A percentile compares a stretch with the other conserved stretches of the same genome.
These are phyloP conservation scores for Scaptomyza polygonia DNA, from an alignment of 2,888 invertebrate genomes.

Conservation along the genomic window DNA sequence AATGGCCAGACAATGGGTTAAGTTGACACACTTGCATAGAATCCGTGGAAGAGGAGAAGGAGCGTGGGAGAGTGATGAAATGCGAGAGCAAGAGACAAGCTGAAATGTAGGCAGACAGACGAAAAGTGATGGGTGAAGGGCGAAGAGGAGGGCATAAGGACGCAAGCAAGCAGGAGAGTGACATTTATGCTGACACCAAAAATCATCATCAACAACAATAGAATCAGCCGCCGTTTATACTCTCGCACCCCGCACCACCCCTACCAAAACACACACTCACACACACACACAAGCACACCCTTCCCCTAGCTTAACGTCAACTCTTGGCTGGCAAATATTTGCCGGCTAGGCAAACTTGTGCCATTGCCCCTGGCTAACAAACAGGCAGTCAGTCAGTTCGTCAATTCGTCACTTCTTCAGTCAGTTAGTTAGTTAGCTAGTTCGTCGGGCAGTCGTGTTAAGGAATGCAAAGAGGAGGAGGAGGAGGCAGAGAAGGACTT, in stretches of 20 bases:
- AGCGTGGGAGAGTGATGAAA: neutral
- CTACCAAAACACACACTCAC: too few species aligned
- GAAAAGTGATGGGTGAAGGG: neutral
- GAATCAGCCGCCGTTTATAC: slow-evolving; percentile 3
- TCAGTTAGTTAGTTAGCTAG: slow-evolving; percentile 4
- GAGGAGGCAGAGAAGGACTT: neutral
- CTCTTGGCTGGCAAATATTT: slow-evolving; percentile 67
- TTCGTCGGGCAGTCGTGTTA: neutral
- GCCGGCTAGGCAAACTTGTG: slow-evolving; percentile 66
- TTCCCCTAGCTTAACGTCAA: neutral
- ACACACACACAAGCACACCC: too few species aligned
- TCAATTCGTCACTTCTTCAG: too few species aligned
- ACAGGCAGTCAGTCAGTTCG: slow-evolving; percentile 12
- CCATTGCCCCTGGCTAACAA: slow-evolving; percentile 43
- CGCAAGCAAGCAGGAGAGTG: slow-evolving; percentile 40
- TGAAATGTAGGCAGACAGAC: neutral
- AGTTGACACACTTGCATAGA: slow-evolving; percentile 61
- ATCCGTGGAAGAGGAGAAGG: neutral
- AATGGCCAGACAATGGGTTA: slow-evolving; percentile 58
- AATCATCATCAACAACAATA: slow-evolving; percentile 65
- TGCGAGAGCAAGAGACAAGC: neutral
- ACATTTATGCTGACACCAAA: slow-evolving; percentile 75
- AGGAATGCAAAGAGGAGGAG: neutral
- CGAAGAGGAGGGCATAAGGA: neutral
- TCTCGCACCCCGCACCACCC: neutral